A percentile compares a stretch with the other conserved stretches of the same genome.
Conservation (phyloP, 2,888 invertebrate genomes). For the Balanococcus diminutus region DNA sequence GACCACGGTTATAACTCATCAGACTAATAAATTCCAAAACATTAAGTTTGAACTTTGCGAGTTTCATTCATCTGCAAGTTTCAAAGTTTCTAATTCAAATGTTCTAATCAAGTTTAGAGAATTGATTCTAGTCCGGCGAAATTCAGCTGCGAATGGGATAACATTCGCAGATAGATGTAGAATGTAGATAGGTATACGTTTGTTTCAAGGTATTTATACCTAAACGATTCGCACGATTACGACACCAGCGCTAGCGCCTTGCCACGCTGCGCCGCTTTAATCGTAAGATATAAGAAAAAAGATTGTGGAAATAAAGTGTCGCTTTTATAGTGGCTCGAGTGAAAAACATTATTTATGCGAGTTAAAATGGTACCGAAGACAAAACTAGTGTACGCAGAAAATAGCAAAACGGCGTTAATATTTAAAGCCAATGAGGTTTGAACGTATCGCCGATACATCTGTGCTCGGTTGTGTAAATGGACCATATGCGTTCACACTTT, state of each 20-base stretch:
- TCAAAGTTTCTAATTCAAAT: neutral
- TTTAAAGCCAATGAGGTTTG: conserved; percentile 27
- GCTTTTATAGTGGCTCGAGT: neutral
- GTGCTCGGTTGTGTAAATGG: conserved; percentile 7
- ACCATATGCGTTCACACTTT: conserved; percentile 24
- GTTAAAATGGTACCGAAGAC: neutral
- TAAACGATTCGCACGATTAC: neutral
- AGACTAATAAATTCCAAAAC: neutral
- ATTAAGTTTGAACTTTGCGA: neutral
- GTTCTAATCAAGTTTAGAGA: neutral
- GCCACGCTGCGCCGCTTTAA: neutral
- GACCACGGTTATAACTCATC: neutral
- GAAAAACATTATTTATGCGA: neutral
- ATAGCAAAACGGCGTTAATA: conserved; percentile 18
- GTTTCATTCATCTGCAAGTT: neutral
- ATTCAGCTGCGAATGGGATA: neutral
- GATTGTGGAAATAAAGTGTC: conserved; percentile 9
- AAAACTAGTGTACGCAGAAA: neutral
- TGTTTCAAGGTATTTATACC: neutral
- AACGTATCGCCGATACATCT: conserved; percentile 28
- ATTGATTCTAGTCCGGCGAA: neutral
- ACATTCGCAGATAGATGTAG: neutral
- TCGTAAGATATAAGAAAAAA: neutral
- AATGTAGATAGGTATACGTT: neutral
- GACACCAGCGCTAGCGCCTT: no score